These are phyloP conservation scores for Malachius bipustulatus DNA, from an alignment of 2,888 invertebrate species.

Conservation along the genomic window DNA sequence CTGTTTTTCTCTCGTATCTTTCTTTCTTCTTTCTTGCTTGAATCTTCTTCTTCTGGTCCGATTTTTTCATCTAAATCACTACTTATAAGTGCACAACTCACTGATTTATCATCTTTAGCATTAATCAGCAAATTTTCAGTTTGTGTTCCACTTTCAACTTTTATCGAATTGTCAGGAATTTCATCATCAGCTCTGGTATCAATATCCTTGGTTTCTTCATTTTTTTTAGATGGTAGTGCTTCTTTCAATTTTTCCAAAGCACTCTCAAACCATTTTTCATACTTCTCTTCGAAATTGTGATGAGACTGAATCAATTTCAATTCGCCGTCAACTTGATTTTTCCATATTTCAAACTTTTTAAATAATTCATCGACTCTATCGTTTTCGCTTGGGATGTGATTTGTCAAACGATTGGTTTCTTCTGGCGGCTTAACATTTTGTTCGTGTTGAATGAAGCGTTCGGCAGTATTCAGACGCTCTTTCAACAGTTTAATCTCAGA, in stretches of 20 bases:
- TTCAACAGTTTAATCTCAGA: conserved; percentile 52
- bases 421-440: conserved; percentile 20
- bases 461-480: conserved; percentile 49
- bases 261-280: conserved; percentile 41
- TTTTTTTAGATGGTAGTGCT: conserved; percentile 8
- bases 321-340: conserved; percentile 31
- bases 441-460: conserved; percentile 39
- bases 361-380: conserved; percentile 25
- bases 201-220: conserved; percentile 14
- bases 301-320: conserved; percentile 39
- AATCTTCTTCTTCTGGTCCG: conserved; percentile 2
- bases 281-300: conserved; percentile 45
- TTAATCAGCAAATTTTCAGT: conserved; percentile 19
- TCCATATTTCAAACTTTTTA: conserved; percentile 32
- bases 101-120: conserved; percentile 7
- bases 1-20: neutral
- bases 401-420: conserved; percentile 11
- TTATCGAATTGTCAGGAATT: conserved; percentile 7
- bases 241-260: conserved; percentile 23
- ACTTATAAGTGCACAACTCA: too few species aligned
- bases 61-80: neutral
- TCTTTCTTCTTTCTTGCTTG: neutral
- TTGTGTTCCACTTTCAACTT: conserved; percentile 25
- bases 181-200: neutral
- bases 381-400: conserved; percentile 13